These are phyloP conservation scores for Lagenorhynchus albirostris DNA, from an alignment of 2,113 vertebrate species.

Conservation along the genomic window DNA sequence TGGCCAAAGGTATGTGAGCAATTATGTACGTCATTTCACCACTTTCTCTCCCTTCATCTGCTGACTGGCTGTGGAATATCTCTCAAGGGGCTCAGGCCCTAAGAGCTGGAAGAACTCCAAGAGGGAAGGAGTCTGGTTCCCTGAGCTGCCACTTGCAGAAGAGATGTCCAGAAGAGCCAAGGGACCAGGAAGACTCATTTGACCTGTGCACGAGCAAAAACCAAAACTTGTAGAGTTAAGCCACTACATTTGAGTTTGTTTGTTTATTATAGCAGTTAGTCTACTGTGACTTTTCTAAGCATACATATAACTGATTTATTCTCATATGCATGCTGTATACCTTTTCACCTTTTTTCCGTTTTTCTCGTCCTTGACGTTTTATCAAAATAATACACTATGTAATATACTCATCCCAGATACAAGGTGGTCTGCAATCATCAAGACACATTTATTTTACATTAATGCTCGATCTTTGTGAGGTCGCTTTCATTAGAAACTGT, in stretches of 20 bases:
- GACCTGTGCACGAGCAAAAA: not conserved
- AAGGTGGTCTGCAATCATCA: not conserved
- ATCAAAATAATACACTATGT: not conserved
- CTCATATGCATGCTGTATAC: not conserved
- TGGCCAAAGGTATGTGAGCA: not conserved
- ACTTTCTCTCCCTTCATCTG: not conserved
- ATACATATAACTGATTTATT: not conserved
- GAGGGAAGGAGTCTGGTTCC: not conserved
- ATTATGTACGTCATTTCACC: not conserved
- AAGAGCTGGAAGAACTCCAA: not conserved
- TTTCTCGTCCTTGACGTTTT: conserved; percentile 7
- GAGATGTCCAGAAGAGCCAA: not conserved
- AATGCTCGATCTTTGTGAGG: not conserved
- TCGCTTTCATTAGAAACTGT: not conserved
- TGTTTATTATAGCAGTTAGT: not conserved
- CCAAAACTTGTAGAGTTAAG: not conserved
- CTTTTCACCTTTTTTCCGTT: not conserved
- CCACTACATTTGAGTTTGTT: not conserved
- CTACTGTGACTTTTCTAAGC: not conserved
- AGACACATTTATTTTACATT: conserved; percentile 12
- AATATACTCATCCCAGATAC: not conserved
- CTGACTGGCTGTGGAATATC: not conserved
- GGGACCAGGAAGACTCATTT: not conserved
- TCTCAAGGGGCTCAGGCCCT: not conserved
- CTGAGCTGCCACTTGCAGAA: not conserved